Evolutionary conservation across 2,888 invertebrate genomes (phyloP), one percentile per base, ranked within the genome.

Genomic region (Galerucella nymphaeae): DNA sequence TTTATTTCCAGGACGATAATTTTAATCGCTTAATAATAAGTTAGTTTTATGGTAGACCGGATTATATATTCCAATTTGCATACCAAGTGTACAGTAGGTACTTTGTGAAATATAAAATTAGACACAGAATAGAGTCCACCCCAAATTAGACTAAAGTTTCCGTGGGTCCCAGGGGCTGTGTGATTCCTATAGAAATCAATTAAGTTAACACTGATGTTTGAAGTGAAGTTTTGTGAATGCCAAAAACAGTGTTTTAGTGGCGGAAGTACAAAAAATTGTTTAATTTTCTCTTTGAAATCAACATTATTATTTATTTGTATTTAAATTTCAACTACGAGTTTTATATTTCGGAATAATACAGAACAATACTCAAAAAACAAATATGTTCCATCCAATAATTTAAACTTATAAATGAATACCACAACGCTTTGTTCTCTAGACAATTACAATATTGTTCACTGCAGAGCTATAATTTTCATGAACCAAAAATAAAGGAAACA

Each of bases 391-490:
- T n/a, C n/a, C n/a, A n/a, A n/a, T n/a, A n/a, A n/a, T n/a, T n/a
- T n/a, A n/a, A n/a, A n/a, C 13, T 45, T 45, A 11, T 45, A 45
- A 45, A 45, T 45, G 45, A 45, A 45, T 45, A 0, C 14, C 45
- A 45, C 11, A 45, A 45, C 45, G 14, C 45, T 45, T 45, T 45
- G 45, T 45, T 45, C 45, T 6, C 45, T 45, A 14, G 13, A 45
- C 45, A 45, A 45, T 45, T 45, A 45, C 45, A 38, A 38, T 38
- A 16, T 59, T n/a, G 59, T 30, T 59, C 38, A 2, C 59, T 59
- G 59, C 59, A 38, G 59, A 59, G 38, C 38, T 38, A 59, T 59
- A 30, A 59, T 59, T 59, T 59, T 38, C 23, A 3, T n/a, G 59
- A 38, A 59, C 30, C 23, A n/a, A 59, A 59, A 59, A 59, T 30